Evolutionary conservation across 2,797 vertebrate species (phyloP).

Genomic region (Pelobates cultripes): DNA sequence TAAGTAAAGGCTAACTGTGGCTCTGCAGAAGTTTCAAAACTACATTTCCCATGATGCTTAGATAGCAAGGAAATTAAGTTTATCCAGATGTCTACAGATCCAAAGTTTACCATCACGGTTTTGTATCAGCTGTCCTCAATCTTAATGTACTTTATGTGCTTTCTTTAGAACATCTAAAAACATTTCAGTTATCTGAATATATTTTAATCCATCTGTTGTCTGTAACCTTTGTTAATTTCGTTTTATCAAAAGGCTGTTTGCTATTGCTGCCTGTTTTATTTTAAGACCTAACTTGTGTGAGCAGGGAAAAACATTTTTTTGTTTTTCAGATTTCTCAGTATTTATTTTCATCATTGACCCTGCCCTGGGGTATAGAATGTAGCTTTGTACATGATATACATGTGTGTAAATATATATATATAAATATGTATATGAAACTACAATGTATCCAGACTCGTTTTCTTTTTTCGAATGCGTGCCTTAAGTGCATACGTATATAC

Average conservation of each 20-base stretch:
- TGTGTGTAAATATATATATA: constrained; percentile 92
- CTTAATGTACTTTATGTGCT: constrained; percentile 66
- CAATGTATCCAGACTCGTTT: neutral
- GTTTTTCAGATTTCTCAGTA: constrained; percentile 88
- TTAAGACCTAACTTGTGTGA: constrained; percentile 73
- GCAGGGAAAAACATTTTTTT: constrained; percentile 72
- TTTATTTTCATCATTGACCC: constrained; percentile 95
- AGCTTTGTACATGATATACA: constrained; percentile 97
- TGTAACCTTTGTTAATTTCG: constrained; percentile 74
- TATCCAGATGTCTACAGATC: no score
- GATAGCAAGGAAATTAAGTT: no score
- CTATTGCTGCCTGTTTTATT: constrained; percentile 72
- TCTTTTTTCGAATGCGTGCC: neutral
- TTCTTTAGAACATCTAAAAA: constrained; percentile 72
- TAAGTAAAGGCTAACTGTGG: no score
- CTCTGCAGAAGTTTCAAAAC: no score
- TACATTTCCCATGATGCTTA: no score
- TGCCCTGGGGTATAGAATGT: constrained; percentile 92
- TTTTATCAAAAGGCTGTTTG: constrained; percentile 74
- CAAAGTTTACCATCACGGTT: no score
- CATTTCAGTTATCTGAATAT: constrained; percentile 69
- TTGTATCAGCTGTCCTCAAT: constrained; percentile 64
- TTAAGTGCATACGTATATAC: no score
- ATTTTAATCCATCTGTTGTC: constrained; percentile 70
- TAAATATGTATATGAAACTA: constrained; percentile 65